These are phyloP conservation scores for Eudemis profundana DNA, from an alignment of 2,888 invertebrate genomes.

Conservation along the genomic window DNA sequence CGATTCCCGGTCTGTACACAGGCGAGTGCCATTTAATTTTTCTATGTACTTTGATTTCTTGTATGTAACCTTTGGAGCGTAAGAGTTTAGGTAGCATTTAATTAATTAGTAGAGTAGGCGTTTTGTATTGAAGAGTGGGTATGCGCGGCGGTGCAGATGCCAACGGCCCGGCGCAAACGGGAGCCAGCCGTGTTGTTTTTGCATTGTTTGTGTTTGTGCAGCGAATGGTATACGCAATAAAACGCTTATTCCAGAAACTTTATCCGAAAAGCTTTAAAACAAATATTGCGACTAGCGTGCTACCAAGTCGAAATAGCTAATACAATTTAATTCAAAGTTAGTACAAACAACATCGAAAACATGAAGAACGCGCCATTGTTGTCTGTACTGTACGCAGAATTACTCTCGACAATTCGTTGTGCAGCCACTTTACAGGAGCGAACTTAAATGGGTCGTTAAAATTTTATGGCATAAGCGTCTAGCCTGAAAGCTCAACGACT, in stretches of 20 bases:
- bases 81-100: conserved; percentile 65
- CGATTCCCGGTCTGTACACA: no score
- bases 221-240: conserved; percentile 22
- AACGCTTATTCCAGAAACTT: conserved; percentile 24
- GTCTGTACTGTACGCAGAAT: conserved; percentile 19
- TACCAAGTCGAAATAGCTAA: neutral
- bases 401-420: conserved; percentile 27
- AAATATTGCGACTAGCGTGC: conserved; percentile 15
- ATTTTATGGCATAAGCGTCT: conserved; percentile 28
- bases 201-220: conserved; percentile 30
- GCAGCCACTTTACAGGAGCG: conserved; percentile 30
- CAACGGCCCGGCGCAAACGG: conserved; percentile 6
- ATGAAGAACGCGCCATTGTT: conserved; percentile 1
- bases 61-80: conserved; percentile 64
- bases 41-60: no score
- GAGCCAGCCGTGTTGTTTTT: conserved; percentile 18
- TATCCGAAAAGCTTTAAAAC: conserved; percentile 23
- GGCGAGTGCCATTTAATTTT: no score
- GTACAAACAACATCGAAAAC: neutral
- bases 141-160: neutral
- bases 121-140: neutral
- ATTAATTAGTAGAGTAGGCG: conserved; percentile 68
- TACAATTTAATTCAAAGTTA: neutral
- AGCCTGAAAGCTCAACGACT: conserved; percentile 12
- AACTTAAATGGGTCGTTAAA: conserved; percentile 26